Evolutionary conservation across 2,113 vertebrate genomes (phyloP).

Genomic region (Lamprologus tigripictilis): DNA sequence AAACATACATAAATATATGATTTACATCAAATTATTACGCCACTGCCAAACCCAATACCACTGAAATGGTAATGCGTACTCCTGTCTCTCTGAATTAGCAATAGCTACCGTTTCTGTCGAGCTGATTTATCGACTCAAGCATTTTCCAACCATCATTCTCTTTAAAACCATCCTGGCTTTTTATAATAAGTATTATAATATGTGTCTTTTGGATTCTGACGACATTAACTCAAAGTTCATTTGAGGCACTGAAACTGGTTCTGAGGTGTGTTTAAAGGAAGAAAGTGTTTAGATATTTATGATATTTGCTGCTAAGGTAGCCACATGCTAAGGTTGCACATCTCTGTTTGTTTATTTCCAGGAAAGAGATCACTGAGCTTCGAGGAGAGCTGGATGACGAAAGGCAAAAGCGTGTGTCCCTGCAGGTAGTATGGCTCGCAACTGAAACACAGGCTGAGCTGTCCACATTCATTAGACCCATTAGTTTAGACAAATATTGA

Average conservation of each 20-base stretch:
- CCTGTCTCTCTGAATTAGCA: background rate
- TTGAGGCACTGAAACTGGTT: background rate
- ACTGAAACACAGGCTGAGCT: background rate
- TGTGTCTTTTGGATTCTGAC: background rate
- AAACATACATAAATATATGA: background rate
- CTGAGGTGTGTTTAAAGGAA: background rate
- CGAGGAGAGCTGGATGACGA: slow-evolving; percentile 88
- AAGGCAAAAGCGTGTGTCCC: slow-evolving; percentile 71
- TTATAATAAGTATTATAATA: background rate
- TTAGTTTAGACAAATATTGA: background rate
- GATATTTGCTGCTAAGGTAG: background rate
- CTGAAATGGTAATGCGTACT: background rate
- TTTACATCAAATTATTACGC: background rate
- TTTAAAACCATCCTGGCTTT: background rate
- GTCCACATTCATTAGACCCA: background rate
- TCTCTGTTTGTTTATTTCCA: slow-evolving; percentile 48
- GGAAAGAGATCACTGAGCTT: slow-evolving; percentile 88
- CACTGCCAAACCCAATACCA: background rate
- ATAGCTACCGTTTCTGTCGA: background rate
- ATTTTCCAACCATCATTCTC: background rate
- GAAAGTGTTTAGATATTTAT: background rate
- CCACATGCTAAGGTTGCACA: background rate
- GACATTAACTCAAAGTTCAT: background rate
- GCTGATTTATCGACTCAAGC: background rate
- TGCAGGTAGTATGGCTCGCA: slow-evolving; percentile 80